A percentile compares a stretch with the other conserved stretches of the same genome.
Evolutionary conservation across 2,113 vertebrate genomes (phyloP).

Genomic region (Cervus canadensis): DNA sequence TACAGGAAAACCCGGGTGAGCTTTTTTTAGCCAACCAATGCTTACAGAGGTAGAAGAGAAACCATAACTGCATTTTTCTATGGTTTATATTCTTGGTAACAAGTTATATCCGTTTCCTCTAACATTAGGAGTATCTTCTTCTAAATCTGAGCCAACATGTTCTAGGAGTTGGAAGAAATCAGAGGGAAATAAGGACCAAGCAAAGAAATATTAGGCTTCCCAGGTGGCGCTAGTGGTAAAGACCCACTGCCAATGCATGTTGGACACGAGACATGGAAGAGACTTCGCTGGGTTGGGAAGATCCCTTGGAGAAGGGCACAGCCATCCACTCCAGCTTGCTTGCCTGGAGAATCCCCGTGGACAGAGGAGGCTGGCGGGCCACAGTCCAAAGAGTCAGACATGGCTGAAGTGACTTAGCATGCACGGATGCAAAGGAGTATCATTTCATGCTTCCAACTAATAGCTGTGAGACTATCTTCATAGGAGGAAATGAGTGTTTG

Average conservation of each 20-base stretch:
- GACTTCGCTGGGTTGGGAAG: fast-evolving
- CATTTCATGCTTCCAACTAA: neutral
- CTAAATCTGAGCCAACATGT: neutral
- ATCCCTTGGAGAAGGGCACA: neutral
- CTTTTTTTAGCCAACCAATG: neutral
- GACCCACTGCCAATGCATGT: neutral
- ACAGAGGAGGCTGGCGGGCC: neutral
- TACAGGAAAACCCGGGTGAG: neutral
- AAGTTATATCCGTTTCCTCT: neutral
- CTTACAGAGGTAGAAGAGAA: neutral
- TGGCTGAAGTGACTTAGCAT: neutral
- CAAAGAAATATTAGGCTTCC: neutral
- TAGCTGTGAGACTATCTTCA: neutral
- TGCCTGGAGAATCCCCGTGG: neutral
- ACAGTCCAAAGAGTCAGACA: neutral
- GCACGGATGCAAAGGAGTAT: fast-evolving
- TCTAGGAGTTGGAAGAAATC: neutral
- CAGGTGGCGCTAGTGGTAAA: neutral
- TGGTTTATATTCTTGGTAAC: neutral
- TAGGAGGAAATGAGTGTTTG: neutral
- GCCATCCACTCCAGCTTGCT: fast-evolving
- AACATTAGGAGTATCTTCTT: neutral
- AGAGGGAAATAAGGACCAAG: neutral
- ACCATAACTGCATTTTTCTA: neutral
- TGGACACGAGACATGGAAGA: fast-evolving